Evolutionary conservation across 2,797 vertebrate species (phyloP), one percentile per base, ranked within the genome.

Genomic region (Xyrichtys novacula): DNA sequence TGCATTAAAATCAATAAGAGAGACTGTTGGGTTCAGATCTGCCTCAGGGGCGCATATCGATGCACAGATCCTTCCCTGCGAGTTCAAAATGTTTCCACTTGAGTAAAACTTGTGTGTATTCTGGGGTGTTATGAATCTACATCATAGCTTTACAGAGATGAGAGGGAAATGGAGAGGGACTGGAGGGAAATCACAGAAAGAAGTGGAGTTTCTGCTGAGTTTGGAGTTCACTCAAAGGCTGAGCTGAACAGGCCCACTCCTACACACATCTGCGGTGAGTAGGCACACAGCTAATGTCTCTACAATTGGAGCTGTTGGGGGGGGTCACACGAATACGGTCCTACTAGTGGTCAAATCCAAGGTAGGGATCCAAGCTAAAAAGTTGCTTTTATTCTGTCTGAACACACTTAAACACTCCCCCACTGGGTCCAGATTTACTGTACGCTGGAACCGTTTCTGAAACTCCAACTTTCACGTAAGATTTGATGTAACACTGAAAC

Each of bases 401-500:
- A 28, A 62, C 23, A 3, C 34, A 40, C 20, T 2, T 14, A 6
- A 23, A 36, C n/a, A 42, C 32, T 59, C 23, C 64, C 22, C 26
- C 23, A 14, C 17, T 12, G 47, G 28, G 25, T 46, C 3, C n/a
- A 42, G 23, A 49, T 31, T 47, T 16, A 56, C 23, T 2, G 23
- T 2, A 26, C 11, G 17, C 52, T 38, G 43, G 43, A 40, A 28
- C 38, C 15, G 39, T 32, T 42, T 47, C 1, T 4, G 39, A 32
- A 50, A 28, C 40, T 22, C 16, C 0, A 22, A 60, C 31, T 40
- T 47, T 15, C 5, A 22, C 23, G n/a, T 52, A n/a, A 48, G 52
- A 70, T 53, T 73, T 72, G 32, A 44, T 36, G 31, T 32, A 72
- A 39, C 42, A n/a, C 16, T 22, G 55, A 32, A 20, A 47, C 15